Percentiles rank a stretch among this genome's conserved stretches.
phyloP scores from a whole-genome alignment of 1,140 invertebrate species.

The Drosophila arizonae region DNA sequence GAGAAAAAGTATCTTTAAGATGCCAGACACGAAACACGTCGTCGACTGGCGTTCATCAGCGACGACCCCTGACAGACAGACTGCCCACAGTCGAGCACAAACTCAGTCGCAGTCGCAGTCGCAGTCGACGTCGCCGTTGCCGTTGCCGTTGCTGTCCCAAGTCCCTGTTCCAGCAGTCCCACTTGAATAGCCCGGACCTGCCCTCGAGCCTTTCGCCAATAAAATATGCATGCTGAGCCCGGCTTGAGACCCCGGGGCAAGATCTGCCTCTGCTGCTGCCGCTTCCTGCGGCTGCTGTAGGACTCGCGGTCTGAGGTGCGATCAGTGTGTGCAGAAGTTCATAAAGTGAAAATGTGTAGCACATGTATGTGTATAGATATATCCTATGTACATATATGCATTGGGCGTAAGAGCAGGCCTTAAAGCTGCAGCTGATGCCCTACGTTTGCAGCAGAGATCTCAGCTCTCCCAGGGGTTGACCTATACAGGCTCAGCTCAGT shows the following conservation, averaged over 20 bases:
- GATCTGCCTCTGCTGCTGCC: neutral
- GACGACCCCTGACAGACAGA: slow-evolving; percentile 64
- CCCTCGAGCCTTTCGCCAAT: slow-evolving; percentile 58
- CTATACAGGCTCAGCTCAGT: too few species aligned
- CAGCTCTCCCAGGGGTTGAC: too few species aligned
- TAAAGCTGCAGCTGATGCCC: slow-evolving; percentile 2
- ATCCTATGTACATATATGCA: neutral
- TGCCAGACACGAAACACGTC: slow-evolving; percentile 71
- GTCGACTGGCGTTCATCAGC: slow-evolving; percentile 66
- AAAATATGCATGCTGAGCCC: slow-evolving; percentile 73
- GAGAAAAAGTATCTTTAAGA: slow-evolving; percentile 61
- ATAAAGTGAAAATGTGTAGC: slow-evolving; percentile 77
- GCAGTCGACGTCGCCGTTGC: too few species aligned
- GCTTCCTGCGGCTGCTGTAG: slow-evolving; percentile 37
- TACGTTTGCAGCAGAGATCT: neutral
- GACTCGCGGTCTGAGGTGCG: slow-evolving; percentile 8
- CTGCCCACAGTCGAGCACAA: slow-evolving; percentile 37
- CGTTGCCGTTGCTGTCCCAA: neutral
- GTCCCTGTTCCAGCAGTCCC: slow-evolving; percentile 27
- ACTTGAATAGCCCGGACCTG: slow-evolving; percentile 26
- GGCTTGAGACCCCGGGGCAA: slow-evolving; percentile 54
- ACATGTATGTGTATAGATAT: slow-evolving; percentile 57
- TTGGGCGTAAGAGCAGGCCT: neutral
- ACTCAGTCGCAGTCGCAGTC: slow-evolving; percentile 5
- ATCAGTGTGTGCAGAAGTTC: slow-evolving; percentile 47